Evolutionary conservation across 2,888 invertebrate genomes (phyloP).

Genomic region (Xanthia togata): DNA sequence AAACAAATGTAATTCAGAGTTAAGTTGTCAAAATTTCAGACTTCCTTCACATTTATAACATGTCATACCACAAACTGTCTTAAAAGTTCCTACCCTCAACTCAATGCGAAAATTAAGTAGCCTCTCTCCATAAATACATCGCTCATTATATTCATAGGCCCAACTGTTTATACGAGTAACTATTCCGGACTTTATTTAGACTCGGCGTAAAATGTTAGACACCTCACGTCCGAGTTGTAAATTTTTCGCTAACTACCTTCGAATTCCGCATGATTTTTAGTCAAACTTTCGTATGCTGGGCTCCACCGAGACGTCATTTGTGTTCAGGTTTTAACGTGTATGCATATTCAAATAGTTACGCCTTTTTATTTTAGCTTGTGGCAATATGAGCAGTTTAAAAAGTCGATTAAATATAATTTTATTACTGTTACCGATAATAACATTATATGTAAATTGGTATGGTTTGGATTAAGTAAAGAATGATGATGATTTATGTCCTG

Average conservation of each 20-base stretch:
- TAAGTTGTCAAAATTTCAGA: neutral
- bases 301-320: slow-evolving; percentile 78
- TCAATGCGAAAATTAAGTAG: neutral
- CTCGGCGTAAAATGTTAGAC: slow-evolving; percentile 68
- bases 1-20: neutral
- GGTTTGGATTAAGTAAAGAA: neutral
- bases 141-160: slow-evolving; percentile 6
- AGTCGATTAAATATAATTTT: neutral
- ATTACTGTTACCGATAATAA: neutral
- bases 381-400: neutral
- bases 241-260: slow-evolving; percentile 78
- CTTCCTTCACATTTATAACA: too few relatives aligned
- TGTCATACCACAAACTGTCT: too few relatives aligned
- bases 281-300: slow-evolving; percentile 80
- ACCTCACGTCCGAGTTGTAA: slow-evolving; percentile 76
- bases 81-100: neutral
- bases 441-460: too few relatives aligned
- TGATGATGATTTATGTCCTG: neutral
- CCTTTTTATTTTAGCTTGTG: neutral
- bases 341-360: slow-evolving; percentile 85
- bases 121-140: neutral
- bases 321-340: slow-evolving; percentile 73
- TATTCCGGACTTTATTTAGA: slow-evolving; percentile 50
- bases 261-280: slow-evolving; percentile 82
- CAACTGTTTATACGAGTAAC: slow-evolving; percentile 51